Evolutionary conservation across 1,140 invertebrate genomes (phyloP), one percentile per base, ranked within the genome.

Genomic region (Hydropsyche tenuis): DNA sequence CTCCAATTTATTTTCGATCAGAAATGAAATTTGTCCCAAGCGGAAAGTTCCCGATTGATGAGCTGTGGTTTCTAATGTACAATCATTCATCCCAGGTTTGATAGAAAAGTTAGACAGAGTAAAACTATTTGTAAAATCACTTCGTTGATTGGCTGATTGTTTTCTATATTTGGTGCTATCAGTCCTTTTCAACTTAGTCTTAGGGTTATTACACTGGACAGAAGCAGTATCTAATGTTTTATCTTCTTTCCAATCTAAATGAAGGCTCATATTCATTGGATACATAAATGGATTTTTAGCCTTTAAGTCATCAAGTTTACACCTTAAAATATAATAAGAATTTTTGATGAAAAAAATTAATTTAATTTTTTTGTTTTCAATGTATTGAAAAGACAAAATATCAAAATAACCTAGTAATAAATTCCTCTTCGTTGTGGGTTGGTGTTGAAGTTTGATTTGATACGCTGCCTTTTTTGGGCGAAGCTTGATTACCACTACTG

Each of bases 171-270:
- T 89, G 20, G 82, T 82, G 75, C 88, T 87, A 75, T 90, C 86
- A 37, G 89, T 84, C 69, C 89, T 75, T 81, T 85, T 87, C 68
- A 91, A 82, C 64, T 83, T 88, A 1, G 81, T 80, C 85, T 83
- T 86, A 20, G 82, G 85, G 81, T 86, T 88, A 79, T 83, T 87
- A 79, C 86, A 90, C 25, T 87, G 89, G 20, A 90, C 87, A 51
- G 87, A 88, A 0, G 90, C 90, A 70, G 88, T 88, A 70, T 88
- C 88, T 4, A 94, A 80, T 69, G 89, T 91, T 79, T 90, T 92
- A 80, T 95, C 93, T 80, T 95, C 89, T 80, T 93, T 92, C 76
- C 91, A 91, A 78, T 94, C 91, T 27, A 94, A 82, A 79, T 90
- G 89, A 0, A 90, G 88, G 53, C 88, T 87, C 74, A 94, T 88